Base-by-base conservation (phyloP, 2,113 vertebrate species). In the Trogon surrucura region DNA sequence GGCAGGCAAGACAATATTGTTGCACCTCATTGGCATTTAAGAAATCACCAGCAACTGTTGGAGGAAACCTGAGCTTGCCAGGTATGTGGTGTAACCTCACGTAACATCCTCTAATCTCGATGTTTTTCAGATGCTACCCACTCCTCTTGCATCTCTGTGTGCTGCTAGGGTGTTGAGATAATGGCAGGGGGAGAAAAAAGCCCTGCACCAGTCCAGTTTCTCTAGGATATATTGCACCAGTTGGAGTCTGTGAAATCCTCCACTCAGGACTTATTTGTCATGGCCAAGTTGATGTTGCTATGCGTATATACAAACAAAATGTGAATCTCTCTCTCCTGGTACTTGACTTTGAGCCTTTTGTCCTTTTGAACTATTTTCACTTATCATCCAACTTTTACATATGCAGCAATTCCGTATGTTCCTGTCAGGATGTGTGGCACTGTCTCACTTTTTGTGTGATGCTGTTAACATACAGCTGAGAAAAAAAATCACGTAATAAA, bases 131-230 rank as follows among this genome's bases (percentile, higher is more conserved):
- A 25, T 45, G 25, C 44, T 75, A 36, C 38, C 47, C 1, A 1
- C 26, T 91, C 48, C 38, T 58, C 27, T 61, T 62, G 23, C 44
- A 27, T 79, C 41, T 41, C 62, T 34, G 21, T 45, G 53, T 34
- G 34, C 41, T 57, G 12, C 13, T 13, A 15, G 6, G 38, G 27
- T 54, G 62, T 36, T 65, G n/a, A 54, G 57, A 29, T 41, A 67
- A 54, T 3, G 21, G 29, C 29, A 4, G 3, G 2, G 2, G 4
- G 4, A 2, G 1, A 1, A 11, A 9, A 21, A 16, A 47, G 14
- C 13, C 48, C 34, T 65, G 41, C 29, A 66, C 26, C 26, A 38
- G 17, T 18, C 45, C 1, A 2, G 14, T 58, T 71, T 73, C n/a
- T 85, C 4, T 62, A 25, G 67, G 27, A n/a, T 32, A 10, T 53